These are phyloP conservation scores for Steinernema feltiae DNA, from an alignment of 1,140 invertebrate genomes.

Conservation along the genomic window DNA sequence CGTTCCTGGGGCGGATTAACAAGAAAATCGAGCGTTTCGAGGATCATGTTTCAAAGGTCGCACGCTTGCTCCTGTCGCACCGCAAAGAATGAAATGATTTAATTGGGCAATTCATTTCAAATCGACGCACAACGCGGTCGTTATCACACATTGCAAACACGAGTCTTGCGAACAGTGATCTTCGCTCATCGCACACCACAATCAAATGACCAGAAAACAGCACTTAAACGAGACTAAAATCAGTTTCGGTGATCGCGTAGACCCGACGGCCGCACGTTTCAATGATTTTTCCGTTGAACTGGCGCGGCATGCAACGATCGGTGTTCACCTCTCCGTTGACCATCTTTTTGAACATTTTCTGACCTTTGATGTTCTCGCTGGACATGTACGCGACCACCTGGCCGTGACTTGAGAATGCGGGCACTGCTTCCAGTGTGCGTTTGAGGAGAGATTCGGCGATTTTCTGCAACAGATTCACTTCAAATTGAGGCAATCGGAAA, in stretches of 20 bases:
- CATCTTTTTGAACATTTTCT: neutral
- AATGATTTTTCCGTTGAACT: neutral
- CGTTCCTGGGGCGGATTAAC: too few relatives aligned
- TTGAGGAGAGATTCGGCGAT: neutral
- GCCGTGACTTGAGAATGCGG: neutral
- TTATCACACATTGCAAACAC: too few relatives aligned
- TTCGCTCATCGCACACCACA: too few relatives aligned
- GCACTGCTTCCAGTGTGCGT: neutral
- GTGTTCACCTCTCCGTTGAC: neutral
- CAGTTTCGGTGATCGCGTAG: neutral
- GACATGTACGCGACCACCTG: neutral
- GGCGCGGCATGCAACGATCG: neutral
- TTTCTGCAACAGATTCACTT: too few relatives aligned
- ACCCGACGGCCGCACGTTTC: neutral
- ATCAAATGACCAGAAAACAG: neutral
- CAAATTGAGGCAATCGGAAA: too few relatives aligned
- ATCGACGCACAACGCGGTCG: too few relatives aligned
- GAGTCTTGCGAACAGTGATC: too few relatives aligned
- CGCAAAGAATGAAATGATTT: too few relatives aligned
- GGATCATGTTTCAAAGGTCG: too few relatives aligned
- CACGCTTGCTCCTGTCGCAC: too few relatives aligned
- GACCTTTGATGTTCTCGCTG: neutral
- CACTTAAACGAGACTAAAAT: neutral
- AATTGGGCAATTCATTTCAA: too few relatives aligned
- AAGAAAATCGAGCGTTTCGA: too few relatives aligned